These are phyloP conservation scores for Xylota sylvarum DNA, from an alignment of 2,888 invertebrate genomes.

Conservation along the genomic window DNA sequence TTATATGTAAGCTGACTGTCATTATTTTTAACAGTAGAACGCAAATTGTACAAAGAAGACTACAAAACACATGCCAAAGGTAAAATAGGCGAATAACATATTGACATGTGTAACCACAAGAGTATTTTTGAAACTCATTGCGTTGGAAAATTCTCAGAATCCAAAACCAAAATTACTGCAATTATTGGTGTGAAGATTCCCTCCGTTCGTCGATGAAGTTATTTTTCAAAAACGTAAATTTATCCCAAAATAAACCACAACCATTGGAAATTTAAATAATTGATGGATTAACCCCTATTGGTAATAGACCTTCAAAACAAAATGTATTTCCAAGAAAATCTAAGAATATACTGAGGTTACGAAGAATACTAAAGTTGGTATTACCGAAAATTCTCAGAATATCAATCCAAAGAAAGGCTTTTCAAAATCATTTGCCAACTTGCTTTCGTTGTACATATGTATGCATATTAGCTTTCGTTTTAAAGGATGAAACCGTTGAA, in stretches of 20 bases:
- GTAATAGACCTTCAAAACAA: neutral
- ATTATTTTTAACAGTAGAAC: no score
- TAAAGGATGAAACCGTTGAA: neutral
- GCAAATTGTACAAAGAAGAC: no score
- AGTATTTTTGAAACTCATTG: neutral
- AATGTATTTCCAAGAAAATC: conserved; percentile 1
- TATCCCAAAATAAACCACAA: no score
- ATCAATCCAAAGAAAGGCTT: neutral
- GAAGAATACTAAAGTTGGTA: no score
- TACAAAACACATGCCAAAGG: neutral
- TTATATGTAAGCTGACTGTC: no score
- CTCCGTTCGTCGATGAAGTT: neutral
- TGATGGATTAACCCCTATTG: conserved; percentile 9
- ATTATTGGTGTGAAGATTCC: neutral
- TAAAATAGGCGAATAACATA: neutral
- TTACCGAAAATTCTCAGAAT: neutral
- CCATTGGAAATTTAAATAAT: neutral
- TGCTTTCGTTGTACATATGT: neutral
- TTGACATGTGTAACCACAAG: neutral
- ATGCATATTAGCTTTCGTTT: neutral
- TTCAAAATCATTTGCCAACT: neutral
- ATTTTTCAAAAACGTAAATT: neutral
- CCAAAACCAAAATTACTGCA: neutral
- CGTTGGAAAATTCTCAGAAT: neutral
- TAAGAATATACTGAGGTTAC: conserved; percentile 1